Evolutionary conservation across 2,797 vertebrate genomes (phyloP), one percentile per base, ranked within the genome.

Genomic region (Nasua narica): DNA sequence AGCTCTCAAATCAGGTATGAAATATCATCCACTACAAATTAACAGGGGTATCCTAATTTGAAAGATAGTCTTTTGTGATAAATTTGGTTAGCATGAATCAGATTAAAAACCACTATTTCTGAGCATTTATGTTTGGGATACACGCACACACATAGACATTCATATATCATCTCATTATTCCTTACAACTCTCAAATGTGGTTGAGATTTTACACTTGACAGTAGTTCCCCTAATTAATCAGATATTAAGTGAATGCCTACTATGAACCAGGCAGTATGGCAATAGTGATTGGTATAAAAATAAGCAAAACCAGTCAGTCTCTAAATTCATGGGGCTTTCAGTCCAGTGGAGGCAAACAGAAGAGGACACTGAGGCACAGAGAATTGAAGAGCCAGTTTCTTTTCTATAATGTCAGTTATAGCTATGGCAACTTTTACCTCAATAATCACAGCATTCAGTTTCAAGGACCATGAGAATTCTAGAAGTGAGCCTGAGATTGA

Each of bases 401-500:
- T 35, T 93, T 95, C 72, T 60, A 40, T 43, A 82, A 65, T 65
- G 21, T 83, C 81, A 65, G 32, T 86, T 35, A 82, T 18, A 92
- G 60, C 52, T 76, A 8, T 25, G 67, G 54, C 15, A 87, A 74
- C 50, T 60, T 89, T 79, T 84, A 82, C 76, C 78, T 95, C 82
- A 90, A 94, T 84, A 83, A 94, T 72, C 40, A 92, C 40, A 74
- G 60, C n/a, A 78, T 87, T 62, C 6, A 48, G 19, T 94, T 90
- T 92, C 62, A 87, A 93, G 70, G 25, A 54, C 15, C 58, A 48
- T 58, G 35, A 92, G 77, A 94, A 87, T 92, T 94, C 40, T 25
- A 72, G 67, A 74, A 78, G 56, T 70, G 40, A 88, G 82, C 37
- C 52, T 52, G 32, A 91, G 18, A 78, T 25, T 85, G 11, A 87